These are phyloP conservation scores for Ditylenchus weischeri DNA, from an alignment of 2,888 invertebrate genomes.

Conservation along the genomic window DNA sequence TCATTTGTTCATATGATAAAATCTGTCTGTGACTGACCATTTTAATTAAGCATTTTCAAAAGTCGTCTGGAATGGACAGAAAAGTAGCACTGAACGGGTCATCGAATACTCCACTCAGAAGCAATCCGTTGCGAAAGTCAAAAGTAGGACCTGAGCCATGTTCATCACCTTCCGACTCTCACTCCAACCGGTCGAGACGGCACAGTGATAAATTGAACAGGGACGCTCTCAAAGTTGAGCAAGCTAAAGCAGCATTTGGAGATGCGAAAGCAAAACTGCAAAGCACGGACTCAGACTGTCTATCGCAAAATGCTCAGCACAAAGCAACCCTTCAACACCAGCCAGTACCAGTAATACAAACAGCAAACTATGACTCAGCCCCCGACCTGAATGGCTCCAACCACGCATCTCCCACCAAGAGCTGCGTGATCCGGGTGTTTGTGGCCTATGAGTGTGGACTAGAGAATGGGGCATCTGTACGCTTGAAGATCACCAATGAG, in stretches of 20 bases:
- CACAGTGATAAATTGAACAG: background rate
- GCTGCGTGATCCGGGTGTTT: constrained; percentile 73
- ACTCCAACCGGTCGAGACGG: background rate
- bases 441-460: constrained; percentile 93
- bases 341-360: background rate
- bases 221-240: background rate
- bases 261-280: background rate
- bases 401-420: background rate
- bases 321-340: background rate
- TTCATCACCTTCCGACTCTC: background rate
- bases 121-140: constrained; percentile 5
- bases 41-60: too few species aligned
- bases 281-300: too few species aligned
- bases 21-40: too few species aligned
- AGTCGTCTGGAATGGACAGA: background rate
- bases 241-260: constrained; percentile 1
- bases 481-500: constrained; percentile 83
- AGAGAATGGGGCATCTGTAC: constrained; percentile 81
- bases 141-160: background rate
- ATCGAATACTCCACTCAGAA: background rate
- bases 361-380: constrained; percentile 9
- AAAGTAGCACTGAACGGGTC: background rate
- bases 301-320: background rate
- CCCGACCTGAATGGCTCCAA: background rate
- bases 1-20: background rate